phyloP scores from a whole-genome alignment of 1,140 invertebrate genomes.

The Procambarus clarkii region DNA sequence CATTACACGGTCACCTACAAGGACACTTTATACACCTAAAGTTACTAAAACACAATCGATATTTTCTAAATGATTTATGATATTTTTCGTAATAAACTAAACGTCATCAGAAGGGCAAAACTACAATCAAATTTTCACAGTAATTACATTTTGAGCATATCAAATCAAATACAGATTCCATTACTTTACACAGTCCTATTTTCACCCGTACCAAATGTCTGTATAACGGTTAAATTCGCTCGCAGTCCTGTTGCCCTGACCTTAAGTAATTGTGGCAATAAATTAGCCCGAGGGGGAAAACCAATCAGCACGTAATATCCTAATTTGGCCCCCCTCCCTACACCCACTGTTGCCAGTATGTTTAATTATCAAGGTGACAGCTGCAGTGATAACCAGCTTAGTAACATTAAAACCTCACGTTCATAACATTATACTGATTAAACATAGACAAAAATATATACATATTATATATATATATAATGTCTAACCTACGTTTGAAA shows the following conservation, averaged over 20 bases:
- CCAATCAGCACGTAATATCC: constrained; percentile 64
- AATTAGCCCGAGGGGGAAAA: constrained; percentile 60
- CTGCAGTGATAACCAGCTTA: no score
- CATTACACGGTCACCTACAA: constrained; percentile 13
- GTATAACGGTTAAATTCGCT: constrained; percentile 1
- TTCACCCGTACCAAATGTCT: neutral
- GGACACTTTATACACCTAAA: neutral
- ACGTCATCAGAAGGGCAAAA: neutral
- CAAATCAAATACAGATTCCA: constrained; percentile 16
- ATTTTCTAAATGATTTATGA: neutral
- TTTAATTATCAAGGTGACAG: neutral
- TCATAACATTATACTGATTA: no score
- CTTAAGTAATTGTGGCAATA: constrained; percentile 52
- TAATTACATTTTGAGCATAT: constrained; percentile 23
- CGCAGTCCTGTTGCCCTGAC: constrained; percentile 21
- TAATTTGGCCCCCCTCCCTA: constrained; percentile 37
- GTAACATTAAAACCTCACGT: no score
- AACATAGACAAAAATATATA: no score
- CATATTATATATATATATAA: no score
- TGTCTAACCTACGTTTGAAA: no score
- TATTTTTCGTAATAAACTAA: neutral
- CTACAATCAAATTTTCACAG: neutral
- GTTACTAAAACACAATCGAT: no score
- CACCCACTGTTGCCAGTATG: neutral
- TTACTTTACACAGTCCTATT: neutral